A percentile compares a stretch with the other conserved stretches of the same genome.
Evolutionary conservation across 1,140 invertebrate species (phyloP).

Genomic region (Macrocentrus cingulum): DNA sequence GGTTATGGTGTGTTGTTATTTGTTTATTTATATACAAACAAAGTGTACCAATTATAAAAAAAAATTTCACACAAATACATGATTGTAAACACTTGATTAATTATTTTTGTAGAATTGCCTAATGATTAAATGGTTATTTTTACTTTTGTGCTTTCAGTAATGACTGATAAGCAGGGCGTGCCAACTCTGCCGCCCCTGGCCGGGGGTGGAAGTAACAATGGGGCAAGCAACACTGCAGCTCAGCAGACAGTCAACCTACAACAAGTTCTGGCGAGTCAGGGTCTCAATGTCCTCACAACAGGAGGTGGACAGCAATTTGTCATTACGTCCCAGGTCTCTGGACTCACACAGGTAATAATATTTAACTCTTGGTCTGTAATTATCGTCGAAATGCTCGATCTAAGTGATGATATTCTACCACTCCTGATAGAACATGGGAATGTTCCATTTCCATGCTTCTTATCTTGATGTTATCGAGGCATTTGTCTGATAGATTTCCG

Average conservation of each 20-base stretch:
- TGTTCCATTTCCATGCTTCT: constrained; percentile 36
- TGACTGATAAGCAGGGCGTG: constrained; percentile 58
- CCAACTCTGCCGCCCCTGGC: constrained; percentile 55
- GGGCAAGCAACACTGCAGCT: constrained; percentile 49
- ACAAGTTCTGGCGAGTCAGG: constrained; percentile 56
- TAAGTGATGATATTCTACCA: constrained; percentile 38
- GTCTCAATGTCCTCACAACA: constrained; percentile 55
- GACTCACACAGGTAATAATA: constrained; percentile 50
- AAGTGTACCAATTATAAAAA: too few species aligned
- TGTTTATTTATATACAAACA: background rate
- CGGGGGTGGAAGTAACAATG: constrained; percentile 53
- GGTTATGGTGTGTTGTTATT: background rate
- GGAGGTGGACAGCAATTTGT: constrained; percentile 57
- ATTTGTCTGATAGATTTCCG: constrained; percentile 37
- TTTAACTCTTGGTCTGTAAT: constrained; percentile 2
- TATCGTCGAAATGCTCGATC: background rate
- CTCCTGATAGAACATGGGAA: constrained; percentile 36
- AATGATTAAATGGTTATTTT: constrained; percentile 5
- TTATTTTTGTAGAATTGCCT: background rate
- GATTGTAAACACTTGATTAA: too few species aligned
- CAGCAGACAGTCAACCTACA: constrained; percentile 56
- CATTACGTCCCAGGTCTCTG: constrained; percentile 57
- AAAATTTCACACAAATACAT: too few species aligned
- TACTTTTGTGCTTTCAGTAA: constrained; percentile 56
- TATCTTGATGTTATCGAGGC: constrained; percentile 40